A percentile compares a stretch with the other conserved stretches of the same genome.
Evolutionary conservation across 2,888 invertebrate genomes (phyloP).

Genomic region (Apotomis betuletana): DNA sequence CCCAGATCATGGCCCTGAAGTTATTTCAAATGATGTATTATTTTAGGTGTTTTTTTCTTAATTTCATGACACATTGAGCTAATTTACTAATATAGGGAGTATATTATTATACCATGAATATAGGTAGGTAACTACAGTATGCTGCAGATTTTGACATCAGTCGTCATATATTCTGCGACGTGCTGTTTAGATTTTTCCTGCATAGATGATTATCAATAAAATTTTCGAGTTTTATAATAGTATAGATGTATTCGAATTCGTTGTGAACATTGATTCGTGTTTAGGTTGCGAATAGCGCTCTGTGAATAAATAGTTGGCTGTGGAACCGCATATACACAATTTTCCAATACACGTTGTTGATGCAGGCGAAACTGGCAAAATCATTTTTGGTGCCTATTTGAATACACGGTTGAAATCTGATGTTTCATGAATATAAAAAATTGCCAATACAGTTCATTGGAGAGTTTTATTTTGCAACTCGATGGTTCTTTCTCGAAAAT

Average conservation of each 20-base stretch:
- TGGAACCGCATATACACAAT: constrained; percentile 25
- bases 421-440: background rate
- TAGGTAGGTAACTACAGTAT: too few species aligned
- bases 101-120: too few species aligned
- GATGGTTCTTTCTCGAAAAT: background rate
- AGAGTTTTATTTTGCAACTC: background rate
- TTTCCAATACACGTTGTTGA: constrained; percentile 14
- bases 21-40: too few species aligned
- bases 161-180: too few species aligned
- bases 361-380: constrained; percentile 3
- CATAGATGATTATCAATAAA: too few species aligned
- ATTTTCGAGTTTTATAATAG: too few species aligned
- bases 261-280: constrained; percentile 21
- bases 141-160: too few species aligned
- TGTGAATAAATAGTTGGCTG: constrained; percentile 21
- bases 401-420: background rate
- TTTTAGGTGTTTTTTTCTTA: too few species aligned
- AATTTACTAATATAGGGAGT: too few species aligned
- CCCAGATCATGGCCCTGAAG: too few species aligned
- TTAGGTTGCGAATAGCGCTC: constrained; percentile 22
- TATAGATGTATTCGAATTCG: constrained; percentile 19
- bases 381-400: constrained; percentile 10
- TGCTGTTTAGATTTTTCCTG: too few species aligned
- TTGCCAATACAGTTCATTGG: background rate
- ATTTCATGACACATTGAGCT: too few species aligned